phyloP scores from a whole-genome alignment of 2,888 invertebrate species.

The Abrostola triplasia region DNA sequence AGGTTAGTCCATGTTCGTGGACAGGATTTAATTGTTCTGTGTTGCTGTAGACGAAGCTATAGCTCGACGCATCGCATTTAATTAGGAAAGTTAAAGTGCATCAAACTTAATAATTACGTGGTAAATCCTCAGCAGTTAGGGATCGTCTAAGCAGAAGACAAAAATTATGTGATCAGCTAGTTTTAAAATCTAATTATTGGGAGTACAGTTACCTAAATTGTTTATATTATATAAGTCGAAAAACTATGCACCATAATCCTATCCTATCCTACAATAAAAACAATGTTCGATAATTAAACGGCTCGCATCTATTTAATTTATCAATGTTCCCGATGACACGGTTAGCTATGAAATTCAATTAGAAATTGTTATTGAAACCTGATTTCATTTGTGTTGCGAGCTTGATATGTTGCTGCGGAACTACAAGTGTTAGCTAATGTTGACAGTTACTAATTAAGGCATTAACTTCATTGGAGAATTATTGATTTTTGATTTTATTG shows the following conservation, averaged over 20 bases:
- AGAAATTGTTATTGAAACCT: constrained; percentile 46
- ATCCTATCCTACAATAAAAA: constrained; percentile 1
- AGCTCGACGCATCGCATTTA: not conserved
- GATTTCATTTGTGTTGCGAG: constrained; percentile 32
- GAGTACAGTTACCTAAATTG: not conserved
- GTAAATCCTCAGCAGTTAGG: no score
- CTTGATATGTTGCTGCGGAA: constrained; percentile 22
- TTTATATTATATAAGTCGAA: not conserved
- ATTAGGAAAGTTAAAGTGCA: no score
- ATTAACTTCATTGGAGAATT: not conserved
- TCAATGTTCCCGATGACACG: constrained; percentile 34
- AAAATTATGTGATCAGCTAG: not conserved
- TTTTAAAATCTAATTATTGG: not conserved
- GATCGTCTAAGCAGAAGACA: no score
- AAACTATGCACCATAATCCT: constrained; percentile 9
- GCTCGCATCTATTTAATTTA: constrained; percentile 44
- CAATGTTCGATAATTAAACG: constrained; percentile 31
- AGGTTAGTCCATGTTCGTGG: constrained; percentile 42
- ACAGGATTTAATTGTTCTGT: constrained; percentile 43
- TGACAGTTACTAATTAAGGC: constrained; percentile 5
- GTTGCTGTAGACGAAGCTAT: constrained; percentile 13
- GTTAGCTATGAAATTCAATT: constrained; percentile 50
- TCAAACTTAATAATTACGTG: no score
- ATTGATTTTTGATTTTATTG: no score
- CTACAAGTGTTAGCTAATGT: constrained; percentile 6